These are phyloP conservation scores for Drosophila tripunctata DNA, from an alignment of 2,888 invertebrate species.

Conservation along the genomic window DNA sequence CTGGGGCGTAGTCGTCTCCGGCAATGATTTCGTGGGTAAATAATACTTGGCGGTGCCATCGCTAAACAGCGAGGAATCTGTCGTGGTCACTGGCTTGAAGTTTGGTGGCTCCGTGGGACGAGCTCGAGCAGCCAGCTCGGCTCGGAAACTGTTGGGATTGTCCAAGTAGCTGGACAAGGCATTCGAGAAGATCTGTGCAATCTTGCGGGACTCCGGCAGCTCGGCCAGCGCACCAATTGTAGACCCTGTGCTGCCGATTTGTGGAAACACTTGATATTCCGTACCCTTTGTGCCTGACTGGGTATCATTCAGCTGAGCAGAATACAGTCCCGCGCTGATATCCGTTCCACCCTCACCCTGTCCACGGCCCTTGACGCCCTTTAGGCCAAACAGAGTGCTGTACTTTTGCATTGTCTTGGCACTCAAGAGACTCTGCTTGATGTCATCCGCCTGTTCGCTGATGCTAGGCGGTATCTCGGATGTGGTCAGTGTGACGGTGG, in stretches of 20 bases:
- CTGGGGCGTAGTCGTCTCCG: constrained; percentile 85
- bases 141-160: constrained; percentile 92
- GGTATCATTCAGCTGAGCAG: constrained; percentile 46
- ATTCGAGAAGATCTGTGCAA: constrained; percentile 93
- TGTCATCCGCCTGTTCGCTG: constrained; percentile 84
- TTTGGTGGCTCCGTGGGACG: constrained; percentile 91
- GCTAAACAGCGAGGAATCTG: constrained; percentile 68
- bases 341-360: constrained; percentile 83
- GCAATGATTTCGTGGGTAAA: constrained; percentile 74
- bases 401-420: constrained; percentile 83
- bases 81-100: constrained; percentile 65
- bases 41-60: constrained; percentile 81
- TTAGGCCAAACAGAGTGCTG: constrained; percentile 80
- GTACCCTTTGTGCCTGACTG: constrained; percentile 18
- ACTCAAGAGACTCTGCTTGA: constrained; percentile 87
- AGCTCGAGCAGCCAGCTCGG: constrained; percentile 88
- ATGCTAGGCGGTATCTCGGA: constrained; percentile 67
- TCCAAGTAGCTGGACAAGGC: constrained; percentile 92
- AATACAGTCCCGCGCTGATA: constrained; percentile 82
- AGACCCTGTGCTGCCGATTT: constrained; percentile 86
- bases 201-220: constrained; percentile 89
- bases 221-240: constrained; percentile 85
- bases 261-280: constrained; percentile 66
- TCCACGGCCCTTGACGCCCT: constrained; percentile 44
- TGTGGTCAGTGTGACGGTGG: constrained; percentile 66